A percentile compares a stretch with the other conserved stretches of the same genome.
These are phyloP conservation scores for Manduca sexta DNA, from an alignment of 1,140 invertebrate species.

Conservation along the genomic window DNA sequence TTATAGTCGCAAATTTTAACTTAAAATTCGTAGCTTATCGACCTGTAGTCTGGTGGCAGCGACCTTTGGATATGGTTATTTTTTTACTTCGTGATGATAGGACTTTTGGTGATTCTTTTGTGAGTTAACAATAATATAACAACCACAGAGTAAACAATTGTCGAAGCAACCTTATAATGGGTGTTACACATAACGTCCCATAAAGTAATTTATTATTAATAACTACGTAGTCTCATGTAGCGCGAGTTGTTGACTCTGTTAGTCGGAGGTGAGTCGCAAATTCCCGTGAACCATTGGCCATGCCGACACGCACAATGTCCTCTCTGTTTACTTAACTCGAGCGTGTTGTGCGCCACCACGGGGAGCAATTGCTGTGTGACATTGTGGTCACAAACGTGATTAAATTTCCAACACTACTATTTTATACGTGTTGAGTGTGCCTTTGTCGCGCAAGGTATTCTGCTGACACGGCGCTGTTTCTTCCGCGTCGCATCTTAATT, in stretches of 20 bases:
- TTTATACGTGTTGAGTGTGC: constrained; percentile 20
- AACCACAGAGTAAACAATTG: not conserved
- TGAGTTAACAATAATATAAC: not conserved
- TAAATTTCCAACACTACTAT: constrained; percentile 48
- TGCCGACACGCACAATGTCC: constrained; percentile 49
- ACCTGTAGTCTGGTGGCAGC: no score
- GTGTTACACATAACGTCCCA: constrained; percentile 3
- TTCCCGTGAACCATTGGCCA: constrained; percentile 38
- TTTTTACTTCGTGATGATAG: constrained; percentile 12
- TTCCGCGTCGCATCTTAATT: not conserved
- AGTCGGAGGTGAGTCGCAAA: constrained; percentile 36
- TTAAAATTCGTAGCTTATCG: no score
- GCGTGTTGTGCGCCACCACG: constrained; percentile 25
- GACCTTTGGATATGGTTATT: no score
- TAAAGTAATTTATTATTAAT: constrained; percentile 22
- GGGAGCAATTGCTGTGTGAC: constrained; percentile 34
- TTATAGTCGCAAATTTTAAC: no score
- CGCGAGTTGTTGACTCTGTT: constrained; percentile 40
- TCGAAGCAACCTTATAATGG: not conserved
- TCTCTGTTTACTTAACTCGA: constrained; percentile 37
- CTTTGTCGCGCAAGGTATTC: constrained; percentile 8
- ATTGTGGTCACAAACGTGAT: constrained; percentile 43
- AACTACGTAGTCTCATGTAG: constrained; percentile 27
- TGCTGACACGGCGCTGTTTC: constrained; percentile 9
- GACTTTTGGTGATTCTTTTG: no score